Evolutionary conservation across 1,140 invertebrate species (phyloP), one percentile per base, ranked within the genome.

Genomic region (Branchinecta lindahli): DNA sequence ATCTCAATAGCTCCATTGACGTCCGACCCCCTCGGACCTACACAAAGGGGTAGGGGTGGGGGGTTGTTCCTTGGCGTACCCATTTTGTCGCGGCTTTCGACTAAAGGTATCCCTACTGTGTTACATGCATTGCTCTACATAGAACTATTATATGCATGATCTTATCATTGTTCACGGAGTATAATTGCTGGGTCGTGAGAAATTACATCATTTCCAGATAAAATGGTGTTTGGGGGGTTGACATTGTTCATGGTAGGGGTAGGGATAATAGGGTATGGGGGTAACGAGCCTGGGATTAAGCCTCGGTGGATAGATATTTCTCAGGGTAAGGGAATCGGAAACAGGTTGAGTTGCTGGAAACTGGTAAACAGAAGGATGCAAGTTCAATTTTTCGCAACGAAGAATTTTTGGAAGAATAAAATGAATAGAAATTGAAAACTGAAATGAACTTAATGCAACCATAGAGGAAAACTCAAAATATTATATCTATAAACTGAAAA

Each of bases 101-200:
- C 12, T 61, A 6, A 61, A 61, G 18, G 52, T 61, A 61, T 61
- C 52, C 52, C 52, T 61, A 61, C 52, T 61, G 52, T 61, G 52
- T 61, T 15, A 61, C 52, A 61, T 61, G 52, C 52, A 61, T 61
- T 61, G 52, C 52, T 61, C 52, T 61, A 61, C 52, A 61, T 61
- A 61, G 18, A 61, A 61, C 52, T 61, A 61, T 61, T 61, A 61
- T 61, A 61, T 61, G 52, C 52, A 20, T 61, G 52, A 61, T 61
- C 52, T 61, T 61, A 61, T 61, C 52, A 61, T 61, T 61, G 52
- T 61, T 61, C 12, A 15, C 52, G 52, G 52, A 20, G 18, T 15
- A 61, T 61, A 61, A 61, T 61, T 61, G 52, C 18, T 61, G 12
- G 18, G 52, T 61, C 52, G 52, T 61, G 52, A 61, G 52, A 61